These are phyloP conservation scores for Macrotis lagotis DNA, from an alignment of 2,113 vertebrate species.

Conservation along the genomic window DNA sequence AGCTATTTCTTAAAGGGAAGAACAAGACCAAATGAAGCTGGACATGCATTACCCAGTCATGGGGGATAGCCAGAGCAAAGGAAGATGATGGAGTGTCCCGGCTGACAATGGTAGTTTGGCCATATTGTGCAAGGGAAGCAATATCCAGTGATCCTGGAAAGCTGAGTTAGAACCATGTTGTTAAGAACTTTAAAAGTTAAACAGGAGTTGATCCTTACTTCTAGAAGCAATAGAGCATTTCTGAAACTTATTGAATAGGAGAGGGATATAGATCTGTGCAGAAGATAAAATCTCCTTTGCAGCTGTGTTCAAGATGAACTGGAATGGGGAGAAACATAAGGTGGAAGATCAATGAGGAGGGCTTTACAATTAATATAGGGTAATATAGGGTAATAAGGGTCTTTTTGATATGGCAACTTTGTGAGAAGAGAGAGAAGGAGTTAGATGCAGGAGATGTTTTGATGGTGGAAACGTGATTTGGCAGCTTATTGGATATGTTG, in stretches of 20 bases:
- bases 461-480: not conserved
- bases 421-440: not conserved
- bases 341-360: not conserved
- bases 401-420: not conserved
- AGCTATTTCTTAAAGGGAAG: not conserved
- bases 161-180: not conserved
- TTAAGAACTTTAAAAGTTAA: not conserved
- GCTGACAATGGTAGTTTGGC: not conserved
- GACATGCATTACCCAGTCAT: not conserved
- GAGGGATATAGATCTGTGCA: not conserved
- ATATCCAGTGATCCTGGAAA: not conserved
- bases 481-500: not conserved
- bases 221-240: not conserved
- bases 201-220: not conserved
- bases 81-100: not conserved
- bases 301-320: not conserved
- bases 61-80: not conserved
- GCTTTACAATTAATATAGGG: not conserved
- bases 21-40: not conserved
- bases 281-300: not conserved
- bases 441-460: not conserved
- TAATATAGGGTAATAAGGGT: not conserved
- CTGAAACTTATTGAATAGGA: not conserved
- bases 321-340: not conserved
- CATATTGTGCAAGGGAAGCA: not conserved